Conservation (phyloP, 2,797 vertebrate genomes). For the Falco peregrinus region DNA sequence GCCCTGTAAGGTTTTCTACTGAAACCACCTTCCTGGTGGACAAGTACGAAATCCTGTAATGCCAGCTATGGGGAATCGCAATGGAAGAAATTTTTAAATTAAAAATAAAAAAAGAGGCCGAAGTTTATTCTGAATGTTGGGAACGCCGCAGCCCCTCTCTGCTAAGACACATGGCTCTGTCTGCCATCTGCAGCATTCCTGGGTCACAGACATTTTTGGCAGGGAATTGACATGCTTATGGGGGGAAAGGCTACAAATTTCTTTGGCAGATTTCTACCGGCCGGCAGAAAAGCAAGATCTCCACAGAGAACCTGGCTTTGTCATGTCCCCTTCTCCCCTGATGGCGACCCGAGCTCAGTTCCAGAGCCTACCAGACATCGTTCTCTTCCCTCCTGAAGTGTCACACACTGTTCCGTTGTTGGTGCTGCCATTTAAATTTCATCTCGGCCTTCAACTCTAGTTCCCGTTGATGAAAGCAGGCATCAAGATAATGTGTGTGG, state of each 20-base stretch:
- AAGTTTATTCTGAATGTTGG: constrained; percentile 67
- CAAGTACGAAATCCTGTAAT: constrained; percentile 98
- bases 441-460: background rate
- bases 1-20: constrained; percentile 88
- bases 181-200: constrained; percentile 19
- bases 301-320: constrained; percentile 1
- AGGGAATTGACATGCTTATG: constrained; percentile 42
- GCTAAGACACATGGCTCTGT: constrained; percentile 11
- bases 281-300: constrained; percentile 35
- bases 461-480: background rate
- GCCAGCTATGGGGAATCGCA: background rate
- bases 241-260: constrained; percentile 71
- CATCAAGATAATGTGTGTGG: background rate
- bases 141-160: constrained; percentile 62
- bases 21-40: constrained; percentile 96
- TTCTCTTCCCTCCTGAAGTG: background rate
- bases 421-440: constrained; percentile 21
- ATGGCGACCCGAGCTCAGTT: background rate
- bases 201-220: constrained; percentile 67
- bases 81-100: constrained; percentile 67
- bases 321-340: background rate
- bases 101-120: constrained; percentile 62
- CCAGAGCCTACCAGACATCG: background rate
- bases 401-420: background rate
- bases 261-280: constrained; percentile 62